Evolutionary conservation across 2,113 vertebrate genomes (phyloP).

Genomic region (Alethe diademata): DNA sequence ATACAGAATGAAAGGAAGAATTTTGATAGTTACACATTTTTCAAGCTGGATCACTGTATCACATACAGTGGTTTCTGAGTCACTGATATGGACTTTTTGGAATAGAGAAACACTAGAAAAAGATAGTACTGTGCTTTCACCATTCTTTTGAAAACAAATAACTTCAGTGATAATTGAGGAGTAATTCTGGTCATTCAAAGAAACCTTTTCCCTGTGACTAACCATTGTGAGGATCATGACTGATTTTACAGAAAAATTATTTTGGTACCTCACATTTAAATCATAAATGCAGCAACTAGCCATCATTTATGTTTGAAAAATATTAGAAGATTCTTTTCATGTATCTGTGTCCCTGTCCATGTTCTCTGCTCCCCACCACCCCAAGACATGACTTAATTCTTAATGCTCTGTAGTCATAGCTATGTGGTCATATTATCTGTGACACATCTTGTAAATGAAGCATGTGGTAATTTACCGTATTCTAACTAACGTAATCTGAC

Average conservation of each 20-base stretch:
- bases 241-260: not conserved
- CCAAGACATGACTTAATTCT: not conserved
- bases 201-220: not conserved
- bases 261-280: not conserved
- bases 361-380: not conserved
- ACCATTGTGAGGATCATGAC: not conserved
- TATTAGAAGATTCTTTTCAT: not conserved
- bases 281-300: not conserved
- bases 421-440: not conserved
- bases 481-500: not conserved
- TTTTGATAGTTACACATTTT: not conserved
- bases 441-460: not conserved
- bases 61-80: not conserved
- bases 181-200: not conserved
- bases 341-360: fast-evolving
- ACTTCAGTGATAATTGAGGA: not conserved
- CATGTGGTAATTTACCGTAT: not conserved
- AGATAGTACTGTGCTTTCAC: not conserved
- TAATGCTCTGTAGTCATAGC: not conserved
- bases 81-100: not conserved
- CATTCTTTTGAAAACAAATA: not conserved
- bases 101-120: not conserved
- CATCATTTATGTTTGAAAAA: not conserved
- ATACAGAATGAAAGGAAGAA: not conserved
- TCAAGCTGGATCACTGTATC: not conserved